Evolutionary conservation across 2,888 invertebrate species (phyloP), one percentile per base, ranked within the genome.

Genomic region (Neoaliturus tenellus): DNA sequence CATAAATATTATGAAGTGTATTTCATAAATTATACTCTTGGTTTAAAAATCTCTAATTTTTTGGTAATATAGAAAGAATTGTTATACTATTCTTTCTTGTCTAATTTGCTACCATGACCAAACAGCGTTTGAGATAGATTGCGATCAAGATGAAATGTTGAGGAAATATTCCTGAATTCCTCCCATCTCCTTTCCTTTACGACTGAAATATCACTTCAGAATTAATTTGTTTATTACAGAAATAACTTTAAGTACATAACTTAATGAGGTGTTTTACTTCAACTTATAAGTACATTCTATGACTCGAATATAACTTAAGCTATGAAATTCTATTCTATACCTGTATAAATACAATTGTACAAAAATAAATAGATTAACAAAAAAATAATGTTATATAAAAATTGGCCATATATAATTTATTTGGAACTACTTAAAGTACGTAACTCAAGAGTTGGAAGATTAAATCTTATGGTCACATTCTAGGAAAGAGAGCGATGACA

Each of bases 331-430:
- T 51, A 51, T 4, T 0, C 23, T 51, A 51, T 10, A 20, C n/a
- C 23, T 28, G 31, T 62, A 62, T 28, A 62, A 62, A 62, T 62
- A 62, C 5, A 4, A 20, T 55, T 20, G 17, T 62, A 31, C 62
- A 62, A 25, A 62, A 62, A 62, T 62, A 62, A 62, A 62, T 62
- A 62, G 3, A 31, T 62, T 62, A 62, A 62, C 51, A 51, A 2
- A 51, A 23, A 20, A 51, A 51, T 44, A 14, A 44, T 44, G 12
- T 44, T 14, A 44, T 44, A 6, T 14, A 44, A 44, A 14, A 14
- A 44, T 44, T 6, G 10, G 17, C 44, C n/a, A 2, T 4, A 6
- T 12, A 44, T 14, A 44, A 44, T 14, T 4, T 44, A 44, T 17
- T 44, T 44, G 44, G 51, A 51, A 51, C 51, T 0, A 20, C 23